phyloP scores from a whole-genome alignment of 1,140 invertebrate genomes.

The Drosophila bifasciata region DNA sequence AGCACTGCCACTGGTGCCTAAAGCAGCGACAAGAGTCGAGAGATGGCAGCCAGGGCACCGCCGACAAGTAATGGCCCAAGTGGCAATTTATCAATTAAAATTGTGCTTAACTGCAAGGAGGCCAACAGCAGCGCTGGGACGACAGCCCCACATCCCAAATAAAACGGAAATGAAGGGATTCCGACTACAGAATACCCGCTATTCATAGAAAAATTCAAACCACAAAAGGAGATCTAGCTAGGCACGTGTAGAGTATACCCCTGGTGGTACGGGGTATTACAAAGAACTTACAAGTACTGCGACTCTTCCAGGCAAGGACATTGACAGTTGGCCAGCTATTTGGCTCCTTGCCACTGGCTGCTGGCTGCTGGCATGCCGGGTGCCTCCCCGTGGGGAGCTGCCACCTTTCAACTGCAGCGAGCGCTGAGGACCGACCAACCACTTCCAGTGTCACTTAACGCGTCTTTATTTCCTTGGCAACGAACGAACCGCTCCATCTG shows the following conservation, averaged over 20 bases:
- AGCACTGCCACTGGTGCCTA: slow-evolving; percentile 12
- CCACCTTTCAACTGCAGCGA: slow-evolving; percentile 5
- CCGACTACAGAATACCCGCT: no score
- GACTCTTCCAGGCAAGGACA: neutral
- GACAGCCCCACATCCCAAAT: slow-evolving; percentile 25
- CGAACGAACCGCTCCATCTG: slow-evolving; percentile 35
- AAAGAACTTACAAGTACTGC: neutral
- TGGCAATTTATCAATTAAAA: slow-evolving; percentile 82
- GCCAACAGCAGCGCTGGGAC: slow-evolving; percentile 32
- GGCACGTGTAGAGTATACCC: neutral
- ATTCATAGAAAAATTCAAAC: no score
- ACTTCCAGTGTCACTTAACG: slow-evolving; percentile 47
- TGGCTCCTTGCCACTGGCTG: neutral
- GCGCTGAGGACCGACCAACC: slow-evolving; percentile 1
- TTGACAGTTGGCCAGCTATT: slow-evolving; percentile 6
- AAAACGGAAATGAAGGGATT: neutral
- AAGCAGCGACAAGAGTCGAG: no score
- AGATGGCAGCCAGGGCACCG: slow-evolving; percentile 24
- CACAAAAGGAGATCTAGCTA: neutral
- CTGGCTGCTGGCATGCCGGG: neutral
- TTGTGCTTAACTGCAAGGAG: slow-evolving; percentile 74
- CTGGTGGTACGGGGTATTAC: neutral
- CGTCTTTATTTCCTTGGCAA: slow-evolving; percentile 49
- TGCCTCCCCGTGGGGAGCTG: neutral
- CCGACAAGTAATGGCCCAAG: slow-evolving; percentile 76